Evolutionary conservation across 2,113 vertebrate genomes (phyloP).

Genomic region (Machaerirhynchus nigripectus): DNA sequence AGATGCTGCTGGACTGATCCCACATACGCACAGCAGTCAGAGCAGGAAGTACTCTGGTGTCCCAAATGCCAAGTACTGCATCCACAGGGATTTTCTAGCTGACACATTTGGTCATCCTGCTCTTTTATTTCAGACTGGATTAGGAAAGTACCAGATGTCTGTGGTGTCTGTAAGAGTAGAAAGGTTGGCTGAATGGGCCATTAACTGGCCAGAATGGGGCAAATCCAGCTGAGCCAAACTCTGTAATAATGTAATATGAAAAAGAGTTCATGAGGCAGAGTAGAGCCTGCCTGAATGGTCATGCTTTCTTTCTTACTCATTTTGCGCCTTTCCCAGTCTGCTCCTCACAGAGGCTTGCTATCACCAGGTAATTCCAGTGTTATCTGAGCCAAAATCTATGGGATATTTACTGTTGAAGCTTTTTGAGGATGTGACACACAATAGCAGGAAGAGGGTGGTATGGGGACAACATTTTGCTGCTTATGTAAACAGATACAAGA

Average conservation of each 20-base stretch:
- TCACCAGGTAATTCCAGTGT: background rate
- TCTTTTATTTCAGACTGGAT: background rate
- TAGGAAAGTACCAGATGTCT: background rate
- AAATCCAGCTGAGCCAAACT: background rate
- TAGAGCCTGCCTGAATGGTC: background rate
- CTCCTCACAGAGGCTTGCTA: background rate
- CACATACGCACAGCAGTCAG: fast-evolving
- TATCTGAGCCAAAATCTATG: background rate
- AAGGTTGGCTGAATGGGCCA: background rate
- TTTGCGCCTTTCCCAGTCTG: background rate
- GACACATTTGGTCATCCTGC: background rate
- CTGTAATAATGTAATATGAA: background rate
- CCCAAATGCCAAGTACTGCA: background rate
- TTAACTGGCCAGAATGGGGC: background rate
- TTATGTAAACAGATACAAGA: background rate
- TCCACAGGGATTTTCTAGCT: background rate
- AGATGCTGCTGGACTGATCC: background rate
- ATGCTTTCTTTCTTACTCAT: background rate
- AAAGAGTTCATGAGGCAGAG: background rate
- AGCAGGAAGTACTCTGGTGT: background rate
- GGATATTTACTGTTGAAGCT: background rate
- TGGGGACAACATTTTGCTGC: background rate
- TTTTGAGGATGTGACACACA: background rate
- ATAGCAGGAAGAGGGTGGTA: background rate
- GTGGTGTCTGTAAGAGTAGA: background rate